Percentiles rank a stretch among this genome's conserved stretches.
Conservation (phyloP, 1,140 invertebrate species). For the Apis mellifera region Amel_HAv3.1 CM009933.2:9715001-9715500, state of each 20-base stretch:
- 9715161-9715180: neutral
- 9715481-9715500: neutral
- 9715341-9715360: conserved; percentile 35
- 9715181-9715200: neutral
- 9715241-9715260: conserved; percentile 66
- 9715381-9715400: neutral
- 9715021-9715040: neutral
- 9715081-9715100: neutral
- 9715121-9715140: neutral
- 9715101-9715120: conserved; percentile 9
- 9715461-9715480: neutral
- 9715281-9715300: conserved; percentile 2
- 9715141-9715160: conserved; percentile 2
- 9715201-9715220: conserved; percentile 61
- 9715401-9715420: neutral
- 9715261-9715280: neutral
- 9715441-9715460: neutral
- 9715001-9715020: neutral
- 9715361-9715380: conserved; percentile 59
- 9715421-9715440: neutral
- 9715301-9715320: no score
- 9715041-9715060: conserved; percentile 8
- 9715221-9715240: conserved; percentile 77
- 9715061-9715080: neutral
- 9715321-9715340: neutral